These are phyloP conservation scores for Ibidorhyncha struthersii DNA, from an alignment of 2,113 vertebrate species.

Conservation along the genomic window DNA sequence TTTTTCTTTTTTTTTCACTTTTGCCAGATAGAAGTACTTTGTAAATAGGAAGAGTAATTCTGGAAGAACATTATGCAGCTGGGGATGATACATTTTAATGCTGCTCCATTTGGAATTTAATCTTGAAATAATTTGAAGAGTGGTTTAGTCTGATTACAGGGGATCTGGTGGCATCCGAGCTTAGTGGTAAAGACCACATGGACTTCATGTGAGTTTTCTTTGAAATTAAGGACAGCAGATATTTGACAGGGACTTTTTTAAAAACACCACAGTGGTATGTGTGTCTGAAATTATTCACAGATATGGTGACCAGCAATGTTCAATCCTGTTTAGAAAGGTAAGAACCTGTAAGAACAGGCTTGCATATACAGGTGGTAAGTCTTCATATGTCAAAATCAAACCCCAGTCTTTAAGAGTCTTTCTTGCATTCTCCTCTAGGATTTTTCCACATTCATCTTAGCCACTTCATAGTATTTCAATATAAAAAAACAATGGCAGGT, in stretches of 20 bases:
- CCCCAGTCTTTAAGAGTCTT: neutral
- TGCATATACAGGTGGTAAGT: neutral
- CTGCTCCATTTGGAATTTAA: constrained; percentile 49
- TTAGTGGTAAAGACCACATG: neutral
- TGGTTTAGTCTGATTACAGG: constrained; percentile 6
- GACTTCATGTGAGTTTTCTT: neutral
- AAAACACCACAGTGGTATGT: neutral
- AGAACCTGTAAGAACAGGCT: neutral
- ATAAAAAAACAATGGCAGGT: neutral
- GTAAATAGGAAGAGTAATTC: constrained; percentile 46
- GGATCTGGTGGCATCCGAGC: neutral
- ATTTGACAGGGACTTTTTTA: neutral
- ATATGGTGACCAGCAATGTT: neutral
- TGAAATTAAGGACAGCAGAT: neutral
- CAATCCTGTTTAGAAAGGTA: neutral
- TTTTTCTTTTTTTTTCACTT: neutral
- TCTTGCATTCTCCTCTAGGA: neutral
- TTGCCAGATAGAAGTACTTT: constrained; percentile 37
- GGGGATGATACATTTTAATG: constrained; percentile 58
- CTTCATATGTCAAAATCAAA: neutral
- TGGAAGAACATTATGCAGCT: constrained; percentile 22
- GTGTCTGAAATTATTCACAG: neutral
- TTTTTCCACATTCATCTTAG: neutral
- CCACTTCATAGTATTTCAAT: neutral
- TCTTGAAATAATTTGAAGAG: constrained; percentile 56